Evolutionary conservation across 2,797 vertebrate species (phyloP), one percentile per base, ranked within the genome.

Genomic region (Poecilia picta): DNA sequence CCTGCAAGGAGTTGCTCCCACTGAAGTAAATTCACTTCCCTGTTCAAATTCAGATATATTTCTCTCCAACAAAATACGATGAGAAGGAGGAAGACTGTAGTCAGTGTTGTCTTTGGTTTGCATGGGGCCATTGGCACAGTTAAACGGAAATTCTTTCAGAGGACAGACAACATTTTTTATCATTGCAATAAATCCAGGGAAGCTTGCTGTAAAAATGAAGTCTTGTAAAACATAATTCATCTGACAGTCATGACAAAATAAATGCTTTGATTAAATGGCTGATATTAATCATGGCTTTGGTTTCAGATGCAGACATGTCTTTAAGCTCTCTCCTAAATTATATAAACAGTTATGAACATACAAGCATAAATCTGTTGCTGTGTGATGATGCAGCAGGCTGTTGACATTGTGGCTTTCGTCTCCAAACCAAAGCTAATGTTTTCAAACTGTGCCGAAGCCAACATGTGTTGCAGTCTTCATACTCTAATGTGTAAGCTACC

Each of bases 201-300:
- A 80, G 75, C 78, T 85, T 87, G 87, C 86, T 86, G 73, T 90
- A 91, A 93, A 93, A 75, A 83, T 84, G 16, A 72, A 73, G 82
- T 82, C 87, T 86, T 83, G 91, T 92, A 89, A 92, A 95, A 89
- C 84, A 83, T 53, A 73, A 91, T 87, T 91, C 43, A 77, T 93
- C 92, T 83, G 91, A 93, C 87, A 90, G 93, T 93, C 92, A 86
- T 82, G 87, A 83, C 49, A 81, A 94, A 88, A 92, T 93, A 90
- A 94, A 94, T 89, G 85, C 81, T 81, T 81, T 87, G 88, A 89
- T 92, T 83, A 93, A 93, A 90, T 86, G 88, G 88, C 92, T 87
- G 85, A 90, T 90, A 91, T 94, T 92, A 93, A 93, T 94, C 94
- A 93, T 25, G 31, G 84, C 85, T 88, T 84, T 73, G 82, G 81